Evolutionary conservation across 2,888 invertebrate genomes (phyloP), one percentile per base, ranked within the genome.

Genomic region (Cancer borealis): DNA sequence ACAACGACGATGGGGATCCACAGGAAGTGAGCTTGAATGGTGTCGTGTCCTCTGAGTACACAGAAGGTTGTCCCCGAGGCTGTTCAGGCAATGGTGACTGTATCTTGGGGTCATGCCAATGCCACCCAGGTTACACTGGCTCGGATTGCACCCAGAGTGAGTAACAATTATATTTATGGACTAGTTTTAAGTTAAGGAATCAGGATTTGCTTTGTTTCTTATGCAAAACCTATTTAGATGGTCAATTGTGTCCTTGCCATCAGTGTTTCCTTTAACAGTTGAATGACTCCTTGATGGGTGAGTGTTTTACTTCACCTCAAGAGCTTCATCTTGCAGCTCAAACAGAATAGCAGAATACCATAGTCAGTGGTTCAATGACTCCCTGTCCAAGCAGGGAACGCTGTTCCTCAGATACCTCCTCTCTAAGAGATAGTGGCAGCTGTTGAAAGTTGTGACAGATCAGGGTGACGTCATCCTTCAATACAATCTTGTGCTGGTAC

Each of bases 21-120:
- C 98, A 98, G 97, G 98, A 98, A 96, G 98, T 99, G 89, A 98
- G 89, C 47, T 93, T 96, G 46, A 88, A 73, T 21, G 95, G 95
- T 46, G 93, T 79, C 46, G 95, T 95, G 60, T 95, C 95, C 26
- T 92, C 95, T n/a, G 95, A 96, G 92, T 95, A 90, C 95, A 96
- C 95, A 3, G 95, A 96, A 84, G 95, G 95, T 14, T 96, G 95
- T 26, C 95, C 95, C 14, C 95, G 95, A 39, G 96, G 95, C 91
- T 99, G 99, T 96, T 98, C 98, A 96, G 99, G 99, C n/a, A 99
- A 99, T 97, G 99, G 99, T n/a, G 98, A 99, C 96, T 99, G 99
- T 97, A 97, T 99, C 92, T 97, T 98, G 97, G 99, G 99, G 3
- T 98, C 98, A 96, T 99, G 99, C 96, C 98, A 98, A 96, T 99